Conservation (phyloP, 1,140 invertebrate genomes). For the Drosophila arizonae region DNA sequence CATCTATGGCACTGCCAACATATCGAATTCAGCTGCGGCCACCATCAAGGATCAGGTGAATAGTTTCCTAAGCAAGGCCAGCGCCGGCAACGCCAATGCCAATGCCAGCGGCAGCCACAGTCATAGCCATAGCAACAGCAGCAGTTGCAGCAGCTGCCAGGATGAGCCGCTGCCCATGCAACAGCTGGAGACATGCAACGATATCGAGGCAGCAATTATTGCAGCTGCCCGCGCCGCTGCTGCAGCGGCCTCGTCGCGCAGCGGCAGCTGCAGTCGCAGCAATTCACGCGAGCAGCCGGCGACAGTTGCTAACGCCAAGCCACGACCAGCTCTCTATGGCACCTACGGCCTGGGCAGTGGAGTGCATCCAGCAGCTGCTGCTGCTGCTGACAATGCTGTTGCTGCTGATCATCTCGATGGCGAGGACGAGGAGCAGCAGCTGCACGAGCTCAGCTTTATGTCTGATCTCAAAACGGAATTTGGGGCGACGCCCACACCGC, state of each 20-base stretch:
- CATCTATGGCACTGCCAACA: slow-evolving; percentile 59
- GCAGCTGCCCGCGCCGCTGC: slow-evolving; percentile 72
- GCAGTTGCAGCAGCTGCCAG: slow-evolving; percentile 42
- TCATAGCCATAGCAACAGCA: slow-evolving; percentile 48
- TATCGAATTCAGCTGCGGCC: slow-evolving; percentile 19
- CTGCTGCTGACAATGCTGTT: slow-evolving; percentile 7
- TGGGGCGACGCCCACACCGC: background rate
- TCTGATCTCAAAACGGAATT: slow-evolving; percentile 41
- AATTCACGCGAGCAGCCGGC: slow-evolving; percentile 63
- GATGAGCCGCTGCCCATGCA: slow-evolving; percentile 55
- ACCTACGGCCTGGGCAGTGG: slow-evolving; percentile 19
- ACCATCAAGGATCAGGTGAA: slow-evolving; percentile 64
- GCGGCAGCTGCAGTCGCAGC: slow-evolving; percentile 57
- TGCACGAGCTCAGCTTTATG: slow-evolving; percentile 66
- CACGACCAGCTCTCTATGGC: slow-evolving; percentile 42
- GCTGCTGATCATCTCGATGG: background rate
- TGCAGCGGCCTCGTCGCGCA: slow-evolving; percentile 30
- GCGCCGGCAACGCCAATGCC: slow-evolving; percentile 21
- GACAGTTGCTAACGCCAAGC: slow-evolving; percentile 13
- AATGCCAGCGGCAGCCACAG: slow-evolving; percentile 28
- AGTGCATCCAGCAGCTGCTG: slow-evolving; percentile 2
- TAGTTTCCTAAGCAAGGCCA: slow-evolving; percentile 62
- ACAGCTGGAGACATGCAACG: slow-evolving; percentile 78
- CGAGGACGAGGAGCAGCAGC: slow-evolving; percentile 20
- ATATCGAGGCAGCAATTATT: slow-evolving; percentile 78